These are phyloP conservation scores for Alethe castanea DNA, from an alignment of 2,113 vertebrate species.

Conservation along the genomic window DNA sequence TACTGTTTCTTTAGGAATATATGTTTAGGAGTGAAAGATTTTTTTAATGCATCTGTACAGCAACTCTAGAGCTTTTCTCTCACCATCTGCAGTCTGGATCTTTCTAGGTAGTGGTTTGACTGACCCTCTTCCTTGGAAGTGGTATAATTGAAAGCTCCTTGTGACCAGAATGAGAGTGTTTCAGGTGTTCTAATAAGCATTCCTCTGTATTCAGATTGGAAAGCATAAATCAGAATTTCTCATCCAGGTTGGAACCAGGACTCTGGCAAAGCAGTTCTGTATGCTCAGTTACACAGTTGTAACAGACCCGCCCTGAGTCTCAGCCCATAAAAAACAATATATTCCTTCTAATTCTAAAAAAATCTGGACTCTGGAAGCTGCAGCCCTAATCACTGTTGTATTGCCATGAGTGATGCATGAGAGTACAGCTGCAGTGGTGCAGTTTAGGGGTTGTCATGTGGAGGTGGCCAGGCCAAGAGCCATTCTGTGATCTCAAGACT, in stretches of 20 bases:
- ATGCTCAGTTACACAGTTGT: background rate
- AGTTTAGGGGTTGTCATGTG: background rate
- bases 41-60: background rate
- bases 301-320: background rate
- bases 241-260: background rate
- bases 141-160: background rate
- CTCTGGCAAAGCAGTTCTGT: background rate
- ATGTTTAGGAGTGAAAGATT: background rate
- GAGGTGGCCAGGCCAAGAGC: background rate
- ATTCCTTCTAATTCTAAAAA: background rate
- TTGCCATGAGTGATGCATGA: background rate
- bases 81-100: background rate
- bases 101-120: background rate
- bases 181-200: constrained; percentile 20
- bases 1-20: background rate
- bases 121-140: constrained; percentile 10
- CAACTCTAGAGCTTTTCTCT: background rate
- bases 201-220: constrained; percentile 29
- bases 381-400: background rate
- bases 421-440: background rate
- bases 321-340: background rate
- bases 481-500: rapidly evolving
- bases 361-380: background rate
- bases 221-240: constrained; percentile 25
- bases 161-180: constrained; percentile 17